Evolutionary conservation across 2,797 vertebrate genomes (phyloP).

Genomic region (Aldrovandia affinis): DNA sequence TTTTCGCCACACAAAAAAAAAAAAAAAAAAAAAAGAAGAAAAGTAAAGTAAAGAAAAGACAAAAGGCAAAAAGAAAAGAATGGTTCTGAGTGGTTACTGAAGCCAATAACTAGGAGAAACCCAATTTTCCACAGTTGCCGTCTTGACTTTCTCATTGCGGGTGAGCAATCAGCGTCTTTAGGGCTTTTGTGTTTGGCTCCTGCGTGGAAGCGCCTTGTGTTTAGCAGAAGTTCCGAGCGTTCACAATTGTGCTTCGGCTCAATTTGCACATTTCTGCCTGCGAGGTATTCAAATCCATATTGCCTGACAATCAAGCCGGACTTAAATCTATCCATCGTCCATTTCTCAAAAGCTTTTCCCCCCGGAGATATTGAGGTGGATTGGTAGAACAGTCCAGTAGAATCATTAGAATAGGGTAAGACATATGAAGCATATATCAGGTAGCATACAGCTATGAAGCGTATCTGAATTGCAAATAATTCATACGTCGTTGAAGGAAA

Average conservation of each 20-base stretch:
- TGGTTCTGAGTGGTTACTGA: conserved; percentile 83
- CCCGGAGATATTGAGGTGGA: background rate
- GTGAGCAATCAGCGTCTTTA: background rate
- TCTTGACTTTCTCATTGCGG: conserved; percentile 13
- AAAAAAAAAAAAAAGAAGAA: conserved; percentile 56
- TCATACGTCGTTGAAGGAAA: no score
- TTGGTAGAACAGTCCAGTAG: background rate
- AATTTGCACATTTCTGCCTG: background rate
- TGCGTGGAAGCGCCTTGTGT: background rate
- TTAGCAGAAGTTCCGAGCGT: background rate
- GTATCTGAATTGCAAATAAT: no score
- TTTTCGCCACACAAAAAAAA: conserved; percentile 65
- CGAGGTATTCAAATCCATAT: background rate
- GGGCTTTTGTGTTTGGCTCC: background rate
- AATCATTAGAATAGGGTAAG: background rate
- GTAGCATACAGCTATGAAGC: no score
- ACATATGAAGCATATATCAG: no score
- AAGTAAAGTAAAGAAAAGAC: conserved; percentile 66
- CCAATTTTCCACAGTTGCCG: conserved; percentile 67
- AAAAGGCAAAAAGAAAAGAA: conserved; percentile 55
- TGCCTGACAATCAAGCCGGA: background rate
- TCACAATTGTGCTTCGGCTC: background rate
- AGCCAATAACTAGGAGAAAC: conserved; percentile 80
- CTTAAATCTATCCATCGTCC: background rate
- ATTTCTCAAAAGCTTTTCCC: background rate